Evolutionary conservation across 2,113 vertebrate genomes (phyloP).

Genomic region (Cinclus mexicanus): DNA sequence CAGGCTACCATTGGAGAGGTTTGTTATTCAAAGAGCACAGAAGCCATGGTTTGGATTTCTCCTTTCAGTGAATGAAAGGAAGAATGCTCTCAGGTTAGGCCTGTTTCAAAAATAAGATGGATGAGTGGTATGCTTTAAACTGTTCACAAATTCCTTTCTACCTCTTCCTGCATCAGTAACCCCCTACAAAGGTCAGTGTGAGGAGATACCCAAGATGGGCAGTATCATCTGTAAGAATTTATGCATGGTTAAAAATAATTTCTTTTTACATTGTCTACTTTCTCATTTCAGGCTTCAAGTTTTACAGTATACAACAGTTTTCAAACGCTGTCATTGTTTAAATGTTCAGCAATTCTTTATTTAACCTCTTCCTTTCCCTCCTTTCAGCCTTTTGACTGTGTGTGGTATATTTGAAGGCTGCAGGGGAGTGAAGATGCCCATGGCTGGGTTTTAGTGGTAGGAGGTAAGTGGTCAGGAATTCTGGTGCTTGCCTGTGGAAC

Average conservation of each 20-base stretch:
- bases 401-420: not conserved
- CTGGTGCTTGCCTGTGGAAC: not conserved
- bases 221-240: not conserved
- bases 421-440: not conserved
- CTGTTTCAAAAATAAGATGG: not conserved
- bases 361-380: not conserved
- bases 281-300: not conserved
- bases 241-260: not conserved
- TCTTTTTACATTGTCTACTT: not conserved
- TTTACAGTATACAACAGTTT: not conserved
- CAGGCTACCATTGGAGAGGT: not conserved
- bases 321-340: not conserved
- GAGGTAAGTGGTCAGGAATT: not conserved
- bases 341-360: not conserved
- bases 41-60: not conserved
- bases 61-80: not conserved
- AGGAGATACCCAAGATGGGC: not conserved
- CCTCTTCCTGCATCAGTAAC: not conserved
- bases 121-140: not conserved
- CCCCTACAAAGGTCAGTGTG: not conserved
- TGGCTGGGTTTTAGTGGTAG: not conserved
- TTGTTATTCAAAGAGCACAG: not conserved
- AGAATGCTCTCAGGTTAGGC: constrained; percentile 1
- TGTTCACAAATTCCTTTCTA: not conserved
- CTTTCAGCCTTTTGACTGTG: not conserved